phyloP scores from a whole-genome alignment of 1,140 invertebrate species.

The Trichoplusia ni region DNA sequence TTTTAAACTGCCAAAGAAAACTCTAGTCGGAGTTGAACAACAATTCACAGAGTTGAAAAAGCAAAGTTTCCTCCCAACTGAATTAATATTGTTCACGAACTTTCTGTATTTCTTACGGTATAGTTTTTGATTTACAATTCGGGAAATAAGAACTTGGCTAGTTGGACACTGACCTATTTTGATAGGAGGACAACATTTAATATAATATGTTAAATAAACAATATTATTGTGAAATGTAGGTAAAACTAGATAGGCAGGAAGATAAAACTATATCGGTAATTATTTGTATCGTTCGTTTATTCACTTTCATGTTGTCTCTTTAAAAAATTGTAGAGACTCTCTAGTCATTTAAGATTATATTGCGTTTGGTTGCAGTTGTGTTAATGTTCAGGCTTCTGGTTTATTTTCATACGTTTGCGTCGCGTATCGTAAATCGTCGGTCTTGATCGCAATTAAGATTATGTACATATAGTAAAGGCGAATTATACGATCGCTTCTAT shows the following conservation, averaged over 20 bases:
- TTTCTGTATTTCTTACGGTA: background rate
- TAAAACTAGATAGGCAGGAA: too few relatives aligned
- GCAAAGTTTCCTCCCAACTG: background rate
- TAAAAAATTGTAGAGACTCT: too few relatives aligned
- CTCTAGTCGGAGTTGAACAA: background rate
- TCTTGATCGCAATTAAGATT: constrained; percentile 19
- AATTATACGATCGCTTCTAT: background rate
- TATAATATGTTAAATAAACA: too few relatives aligned
- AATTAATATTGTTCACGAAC: background rate
- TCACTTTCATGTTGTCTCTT: too few relatives aligned
- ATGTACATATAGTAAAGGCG: constrained; percentile 1
- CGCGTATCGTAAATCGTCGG: background rate
- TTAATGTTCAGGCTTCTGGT: background rate
- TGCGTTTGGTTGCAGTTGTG: background rate
- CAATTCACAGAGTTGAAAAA: background rate
- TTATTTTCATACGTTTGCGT: constrained; percentile 6
- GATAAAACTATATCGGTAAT: too few relatives aligned
- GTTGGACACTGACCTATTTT: too few relatives aligned
- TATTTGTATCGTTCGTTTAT: too few relatives aligned
- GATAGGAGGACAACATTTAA: too few relatives aligned
- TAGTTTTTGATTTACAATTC: too few relatives aligned
- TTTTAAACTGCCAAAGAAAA: background rate
- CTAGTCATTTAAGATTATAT: too few relatives aligned
- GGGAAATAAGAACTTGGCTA: too few relatives aligned
- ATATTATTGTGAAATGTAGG: too few relatives aligned